Conservation (phyloP, 1,140 invertebrate genomes). For the Bombyx mandarina region DNA sequence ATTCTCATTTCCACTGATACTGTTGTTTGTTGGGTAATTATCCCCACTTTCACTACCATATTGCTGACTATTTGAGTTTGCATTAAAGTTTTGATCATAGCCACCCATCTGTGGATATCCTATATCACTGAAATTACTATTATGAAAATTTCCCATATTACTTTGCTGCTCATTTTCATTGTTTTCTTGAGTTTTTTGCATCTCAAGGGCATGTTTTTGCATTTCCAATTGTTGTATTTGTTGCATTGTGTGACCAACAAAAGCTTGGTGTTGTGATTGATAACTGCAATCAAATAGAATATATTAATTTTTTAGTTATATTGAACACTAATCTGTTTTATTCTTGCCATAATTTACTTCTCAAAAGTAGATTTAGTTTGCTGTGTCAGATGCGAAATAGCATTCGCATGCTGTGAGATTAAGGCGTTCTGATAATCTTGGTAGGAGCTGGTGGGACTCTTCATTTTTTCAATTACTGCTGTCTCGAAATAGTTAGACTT, state of each 20-base stretch:
- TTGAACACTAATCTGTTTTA: conserved; percentile 3
- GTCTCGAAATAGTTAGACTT: conserved; percentile 94
- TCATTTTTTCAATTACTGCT: conserved; percentile 87
- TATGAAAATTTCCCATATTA: conserved; percentile 43
- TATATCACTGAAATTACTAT: conserved; percentile 51
- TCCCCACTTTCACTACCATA: conserved; percentile 61
- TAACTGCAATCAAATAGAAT: conserved; percentile 71
- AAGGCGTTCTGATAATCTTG: conserved; percentile 88
- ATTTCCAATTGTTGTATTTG: conserved; percentile 88
- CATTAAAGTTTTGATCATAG: conserved; percentile 45
- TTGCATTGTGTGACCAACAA: conserved; percentile 90
- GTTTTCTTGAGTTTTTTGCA: conserved; percentile 70
- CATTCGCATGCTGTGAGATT: conserved; percentile 81
- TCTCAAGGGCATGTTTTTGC: conserved; percentile 82
- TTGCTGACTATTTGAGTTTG: conserved; percentile 32
- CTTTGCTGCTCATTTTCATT: conserved; percentile 40
- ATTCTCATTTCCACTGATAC: conserved; percentile 60
- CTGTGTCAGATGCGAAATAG: conserved; percentile 82
- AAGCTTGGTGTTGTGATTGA: conserved; percentile 95
- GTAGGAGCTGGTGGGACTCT: conserved; percentile 83
- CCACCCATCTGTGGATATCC: conserved; percentile 37
- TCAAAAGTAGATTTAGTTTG: conserved; percentile 84
- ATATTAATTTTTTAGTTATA: conserved; percentile 1
- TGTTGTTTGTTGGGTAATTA: conserved; percentile 57
- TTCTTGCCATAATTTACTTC: conserved; percentile 65